phyloP scores from a whole-genome alignment of 2,888 invertebrate genomes.

The Zhuqinia jingwanae region DNA sequence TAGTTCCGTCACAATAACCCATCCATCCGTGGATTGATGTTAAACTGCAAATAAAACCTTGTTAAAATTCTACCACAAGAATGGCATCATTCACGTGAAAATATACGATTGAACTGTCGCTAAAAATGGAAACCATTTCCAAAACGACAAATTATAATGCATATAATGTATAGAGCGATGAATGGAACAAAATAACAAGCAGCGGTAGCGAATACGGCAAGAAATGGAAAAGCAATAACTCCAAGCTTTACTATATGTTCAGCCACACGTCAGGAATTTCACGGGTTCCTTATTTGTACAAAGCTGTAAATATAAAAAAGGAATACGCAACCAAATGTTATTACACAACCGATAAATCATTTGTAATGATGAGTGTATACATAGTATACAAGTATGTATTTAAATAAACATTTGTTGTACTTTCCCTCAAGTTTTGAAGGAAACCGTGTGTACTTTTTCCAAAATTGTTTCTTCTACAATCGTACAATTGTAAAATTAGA shows the following conservation, averaged over 20 bases:
- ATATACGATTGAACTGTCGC: conserved; percentile 13
- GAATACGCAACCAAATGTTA: too few relatives aligned
- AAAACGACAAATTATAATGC: conserved; percentile 10
- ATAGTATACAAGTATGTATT: background rate
- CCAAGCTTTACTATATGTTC: background rate
- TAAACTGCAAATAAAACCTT: background rate
- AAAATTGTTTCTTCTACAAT: background rate
- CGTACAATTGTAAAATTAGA: conserved; percentile 1
- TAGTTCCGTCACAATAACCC: conserved; percentile 25
- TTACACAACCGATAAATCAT: too few relatives aligned
- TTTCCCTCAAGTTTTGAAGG: conserved; percentile 19
- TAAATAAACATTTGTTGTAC: conserved; percentile 1
- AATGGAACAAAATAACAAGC: background rate
- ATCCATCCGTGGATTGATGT: background rate
- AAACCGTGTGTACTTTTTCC: conserved; percentile 15
- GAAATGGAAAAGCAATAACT: background rate
- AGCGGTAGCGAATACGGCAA: background rate
- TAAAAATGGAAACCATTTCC: conserved; percentile 43
- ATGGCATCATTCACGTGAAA: background rate
- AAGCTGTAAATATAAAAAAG: background rate
- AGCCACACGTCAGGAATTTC: background rate
- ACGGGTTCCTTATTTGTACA: background rate
- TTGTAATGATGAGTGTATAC: too few relatives aligned
- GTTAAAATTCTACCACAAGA: conserved; percentile 32
- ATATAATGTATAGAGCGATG: background rate